These are phyloP conservation scores for Strix uralensis DNA, from an alignment of 2,113 vertebrate genomes.

Conservation along the genomic window DNA sequence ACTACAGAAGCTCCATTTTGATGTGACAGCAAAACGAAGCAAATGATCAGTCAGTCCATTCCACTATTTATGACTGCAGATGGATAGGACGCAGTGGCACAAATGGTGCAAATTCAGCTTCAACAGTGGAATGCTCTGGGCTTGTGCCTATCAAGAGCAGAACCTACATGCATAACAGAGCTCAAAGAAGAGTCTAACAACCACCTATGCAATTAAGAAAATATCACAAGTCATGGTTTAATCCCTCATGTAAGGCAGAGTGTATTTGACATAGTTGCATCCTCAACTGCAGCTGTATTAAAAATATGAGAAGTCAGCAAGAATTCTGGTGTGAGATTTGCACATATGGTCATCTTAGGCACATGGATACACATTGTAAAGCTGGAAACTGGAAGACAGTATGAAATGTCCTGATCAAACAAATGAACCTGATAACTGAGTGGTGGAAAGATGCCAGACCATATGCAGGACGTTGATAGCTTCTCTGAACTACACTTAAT, in stretches of 20 bases:
- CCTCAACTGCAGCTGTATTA: neutral
- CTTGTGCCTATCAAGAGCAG: neutral
- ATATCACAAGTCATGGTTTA: neutral
- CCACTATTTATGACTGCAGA: neutral
- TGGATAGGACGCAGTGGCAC: neutral
- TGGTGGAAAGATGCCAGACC: slow-evolving; percentile 35
- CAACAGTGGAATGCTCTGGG: neutral
- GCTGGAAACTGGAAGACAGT: slow-evolving; percentile 4
- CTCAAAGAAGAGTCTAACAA: neutral
- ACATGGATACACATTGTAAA: neutral
- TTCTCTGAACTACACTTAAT: neutral
- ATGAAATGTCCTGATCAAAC: slow-evolving; percentile 15
- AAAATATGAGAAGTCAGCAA: slow-evolving; percentile 8
- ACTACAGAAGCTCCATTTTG: neutral
- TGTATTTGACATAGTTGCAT: neutral
- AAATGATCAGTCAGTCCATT: neutral
- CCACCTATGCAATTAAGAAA: neutral
- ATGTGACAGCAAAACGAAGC: neutral
- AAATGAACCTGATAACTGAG: slow-evolving; percentile 23
- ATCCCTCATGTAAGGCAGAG: neutral
- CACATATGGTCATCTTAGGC: slow-evolving; percentile 32
- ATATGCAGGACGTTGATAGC: slow-evolving; percentile 12
- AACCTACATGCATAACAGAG: neutral
- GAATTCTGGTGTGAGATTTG: slow-evolving; percentile 5
- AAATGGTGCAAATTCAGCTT: neutral